These are phyloP conservation scores for Papilio helenus DNA, from an alignment of 1,140 invertebrate genomes.

Conservation along the genomic window DNA sequence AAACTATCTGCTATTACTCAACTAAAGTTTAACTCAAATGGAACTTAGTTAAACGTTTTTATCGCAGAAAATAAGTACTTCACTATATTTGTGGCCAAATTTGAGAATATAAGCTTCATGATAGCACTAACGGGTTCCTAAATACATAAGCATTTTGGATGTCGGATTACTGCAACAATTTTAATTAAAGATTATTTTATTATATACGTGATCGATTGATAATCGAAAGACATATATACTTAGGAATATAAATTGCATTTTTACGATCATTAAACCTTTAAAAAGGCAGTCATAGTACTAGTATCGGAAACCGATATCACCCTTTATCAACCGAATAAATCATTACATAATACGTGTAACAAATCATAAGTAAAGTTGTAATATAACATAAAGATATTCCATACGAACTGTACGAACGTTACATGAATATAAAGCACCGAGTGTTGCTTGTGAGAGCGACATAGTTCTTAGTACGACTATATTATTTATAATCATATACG, in stretches of 20 bases:
- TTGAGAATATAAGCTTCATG: not conserved
- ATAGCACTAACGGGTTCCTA: not conserved
- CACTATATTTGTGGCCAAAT: not conserved
- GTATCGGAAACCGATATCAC: constrained; percentile 33
- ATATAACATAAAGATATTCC: constrained; percentile 28
- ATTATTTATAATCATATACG: constrained; percentile 17
- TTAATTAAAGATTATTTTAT: not conserved
- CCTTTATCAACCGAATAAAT: constrained; percentile 23
- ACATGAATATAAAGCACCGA: constrained; percentile 29
- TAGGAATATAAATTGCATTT: not conserved
- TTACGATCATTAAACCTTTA: not conserved
- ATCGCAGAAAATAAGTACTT: no score
- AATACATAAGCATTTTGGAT: no score
- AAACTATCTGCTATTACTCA: no score
- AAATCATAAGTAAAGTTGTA: constrained; percentile 20
- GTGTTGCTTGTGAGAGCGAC: constrained; percentile 19
- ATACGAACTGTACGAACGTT: constrained; percentile 21
- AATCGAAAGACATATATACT: not conserved
- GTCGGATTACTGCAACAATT: not conserved
- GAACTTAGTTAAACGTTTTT: no score
- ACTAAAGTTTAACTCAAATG: no score
- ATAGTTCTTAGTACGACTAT: constrained; percentile 14
- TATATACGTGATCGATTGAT: no score
- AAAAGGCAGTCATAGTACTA: not conserved
- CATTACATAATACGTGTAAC: constrained; percentile 13